Base-by-base conservation (phyloP, 2,113 vertebrate species). In the Pachyramphus minor region DNA sequence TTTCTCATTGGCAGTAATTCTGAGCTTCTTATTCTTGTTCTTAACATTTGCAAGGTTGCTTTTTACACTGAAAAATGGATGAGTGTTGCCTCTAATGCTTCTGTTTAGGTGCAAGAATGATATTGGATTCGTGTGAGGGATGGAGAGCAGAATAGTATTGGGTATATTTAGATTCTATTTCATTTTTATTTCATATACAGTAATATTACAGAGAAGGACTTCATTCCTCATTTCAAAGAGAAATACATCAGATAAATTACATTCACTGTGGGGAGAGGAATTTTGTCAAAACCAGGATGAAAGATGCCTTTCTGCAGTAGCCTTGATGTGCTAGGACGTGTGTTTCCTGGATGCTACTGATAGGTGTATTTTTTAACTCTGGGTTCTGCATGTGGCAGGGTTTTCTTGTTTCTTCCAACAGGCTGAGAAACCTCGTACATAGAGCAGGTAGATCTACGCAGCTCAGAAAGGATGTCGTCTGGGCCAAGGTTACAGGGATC, bases 151-250 rank as follows among this genome's bases (percentile, higher is more conserved):
- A 55, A 28, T 27, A 17, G 30, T 33, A 47, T 47, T 90, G 39
- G 37, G 60, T 87, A 31, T 79, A 69, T 60, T 75, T 94, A 95
- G 84, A 28, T 78, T 87, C 71, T 68, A 49, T 90, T 92, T 95
- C 47, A 90, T 90, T 91, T 93, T 95, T 95, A 81, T 95, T 95
- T 95, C 62, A 66, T 84, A 53, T 60, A 81, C 49, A 58, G 72
- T 75, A 85, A 79, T 67, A 16, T 88, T 83, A 76, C 84, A 59
- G 59, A 78, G 56, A 80, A 42, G 22, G 56, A 77, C 58, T 87
- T 95, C 55, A 66, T 95, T 96, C 62, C 84, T 90, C 33, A 84
- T 87, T 95, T 96, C 33, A 84, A 94, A 93, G 66, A 94, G 78
- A 75, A 62, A 60, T 84, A 67, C 42, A 64, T 89, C 84, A 87